phyloP scores from a whole-genome alignment of 2,797 vertebrate genomes.

The Darevskia nairensis region DNA sequence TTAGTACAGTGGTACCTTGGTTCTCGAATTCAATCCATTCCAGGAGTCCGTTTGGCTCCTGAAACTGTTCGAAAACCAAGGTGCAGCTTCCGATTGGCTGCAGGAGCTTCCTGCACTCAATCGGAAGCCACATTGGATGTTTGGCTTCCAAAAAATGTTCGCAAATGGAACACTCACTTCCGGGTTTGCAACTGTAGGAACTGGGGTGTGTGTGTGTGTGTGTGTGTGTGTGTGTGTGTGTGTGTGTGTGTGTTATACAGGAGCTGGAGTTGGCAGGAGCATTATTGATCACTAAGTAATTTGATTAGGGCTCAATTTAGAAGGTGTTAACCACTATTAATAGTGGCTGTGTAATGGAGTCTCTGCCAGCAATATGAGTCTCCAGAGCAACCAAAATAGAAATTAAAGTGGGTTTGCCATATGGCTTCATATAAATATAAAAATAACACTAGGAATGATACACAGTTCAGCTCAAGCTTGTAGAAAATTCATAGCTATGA shows the following conservation, averaged over 20 bases:
- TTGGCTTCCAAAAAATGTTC: too few relatives aligned
- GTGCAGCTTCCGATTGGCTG: too few relatives aligned
- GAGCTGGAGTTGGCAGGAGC: background rate
- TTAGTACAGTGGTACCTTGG: background rate
- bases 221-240: too few relatives aligned
- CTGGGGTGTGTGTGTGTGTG: background rate
- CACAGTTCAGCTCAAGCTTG: background rate
- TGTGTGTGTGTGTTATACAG: background rate
- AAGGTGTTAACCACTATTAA: slow-evolving; percentile 37
- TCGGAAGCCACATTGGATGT: too few relatives aligned
- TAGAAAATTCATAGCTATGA: slow-evolving; percentile 24
- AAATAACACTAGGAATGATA: background rate
- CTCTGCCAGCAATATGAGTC: slow-evolving; percentile 31
- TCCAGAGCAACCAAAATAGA: slow-evolving; percentile 28
- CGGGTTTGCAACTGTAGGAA: background rate
- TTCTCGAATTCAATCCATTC: too few relatives aligned
- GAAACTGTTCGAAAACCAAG: too few relatives aligned
- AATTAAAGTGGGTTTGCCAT: slow-evolving; percentile 30
- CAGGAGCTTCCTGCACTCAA: background rate
- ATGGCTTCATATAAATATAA: slow-evolving; percentile 1
- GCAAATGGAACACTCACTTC: too few relatives aligned
- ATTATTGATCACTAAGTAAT: slow-evolving; percentile 18
- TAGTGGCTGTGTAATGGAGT: slow-evolving; percentile 26
- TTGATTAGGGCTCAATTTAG: slow-evolving; percentile 19
- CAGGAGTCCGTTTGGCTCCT: too few relatives aligned